Evolutionary conservation across 2,888 invertebrate species (phyloP).

Genomic region (Napeogenes sylphis): DNA sequence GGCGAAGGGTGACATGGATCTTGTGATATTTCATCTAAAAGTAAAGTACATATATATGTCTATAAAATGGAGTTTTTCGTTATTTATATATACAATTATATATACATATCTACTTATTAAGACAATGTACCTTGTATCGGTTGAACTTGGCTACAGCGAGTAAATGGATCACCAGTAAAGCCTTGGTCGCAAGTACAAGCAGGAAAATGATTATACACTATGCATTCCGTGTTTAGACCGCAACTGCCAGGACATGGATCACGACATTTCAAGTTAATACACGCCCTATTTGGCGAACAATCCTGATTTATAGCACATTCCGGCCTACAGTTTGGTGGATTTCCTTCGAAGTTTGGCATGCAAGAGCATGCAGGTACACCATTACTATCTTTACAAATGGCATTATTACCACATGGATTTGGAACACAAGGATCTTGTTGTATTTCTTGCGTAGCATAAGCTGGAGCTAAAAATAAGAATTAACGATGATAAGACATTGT

Average conservation of each 20-base stretch:
- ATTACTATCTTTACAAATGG: constrained; percentile 80
- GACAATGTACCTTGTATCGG: constrained; percentile 57
- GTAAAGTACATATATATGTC: constrained; percentile 1
- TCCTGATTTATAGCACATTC: constrained; percentile 85
- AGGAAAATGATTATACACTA: constrained; percentile 83
- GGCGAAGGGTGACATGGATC: constrained; percentile 87
- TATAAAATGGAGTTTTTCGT: constrained; percentile 3
- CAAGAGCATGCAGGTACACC: constrained; percentile 82
- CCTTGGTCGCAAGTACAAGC: constrained; percentile 83
- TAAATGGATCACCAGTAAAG: constrained; percentile 88
- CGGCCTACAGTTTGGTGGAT: constrained; percentile 84
- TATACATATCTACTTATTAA: constrained; percentile 27
- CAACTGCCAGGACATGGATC: constrained; percentile 87
- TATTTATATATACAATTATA: constrained; percentile 18
- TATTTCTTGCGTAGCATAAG: constrained; percentile 50
- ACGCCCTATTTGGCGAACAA: constrained; percentile 83
- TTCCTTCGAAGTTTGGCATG: constrained; percentile 80
- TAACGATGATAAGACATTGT: constrained; percentile 2
- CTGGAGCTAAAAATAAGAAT: constrained; percentile 44
- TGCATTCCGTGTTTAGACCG: constrained; percentile 80
- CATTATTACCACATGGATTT: constrained; percentile 82
- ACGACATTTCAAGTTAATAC: constrained; percentile 84
- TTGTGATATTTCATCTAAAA: constrained; percentile 57
- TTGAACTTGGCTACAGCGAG: constrained; percentile 75
- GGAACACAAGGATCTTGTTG: constrained; percentile 81